Percentiles rank a stretch among this genome's conserved stretches.
Evolutionary conservation across 2,888 invertebrate species (phyloP).

Genomic region (Odontocolon sp.): DNA sequence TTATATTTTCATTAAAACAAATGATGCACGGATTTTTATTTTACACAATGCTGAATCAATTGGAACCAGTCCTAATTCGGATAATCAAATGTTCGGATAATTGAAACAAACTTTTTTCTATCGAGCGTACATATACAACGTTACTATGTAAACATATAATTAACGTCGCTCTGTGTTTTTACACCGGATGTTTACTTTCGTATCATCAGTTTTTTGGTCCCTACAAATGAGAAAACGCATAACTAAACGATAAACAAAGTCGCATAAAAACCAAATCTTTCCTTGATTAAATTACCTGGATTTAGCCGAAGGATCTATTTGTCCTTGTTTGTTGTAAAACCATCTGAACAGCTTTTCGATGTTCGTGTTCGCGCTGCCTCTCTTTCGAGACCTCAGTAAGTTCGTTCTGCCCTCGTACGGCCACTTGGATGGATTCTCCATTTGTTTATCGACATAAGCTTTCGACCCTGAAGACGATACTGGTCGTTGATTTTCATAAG

Average conservation of each 20-base stretch:
- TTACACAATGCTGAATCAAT: no score
- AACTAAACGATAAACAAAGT: background rate
- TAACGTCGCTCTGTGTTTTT: conserved; percentile 6
- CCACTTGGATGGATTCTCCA: background rate
- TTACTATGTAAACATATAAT: no score
- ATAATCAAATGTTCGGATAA: no score
- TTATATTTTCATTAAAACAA: no score
- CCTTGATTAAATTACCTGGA: conserved; percentile 36
- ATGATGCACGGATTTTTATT: no score
- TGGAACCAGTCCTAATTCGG: no score
- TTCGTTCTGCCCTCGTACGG: background rate
- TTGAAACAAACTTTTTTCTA: no score
- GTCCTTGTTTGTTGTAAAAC: conserved; percentile 60
- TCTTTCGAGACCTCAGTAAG: conserved; percentile 43
- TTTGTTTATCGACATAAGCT: background rate
- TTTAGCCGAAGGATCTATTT: background rate
- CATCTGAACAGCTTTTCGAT: conserved; percentile 58
- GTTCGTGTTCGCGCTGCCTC: conserved; percentile 55
- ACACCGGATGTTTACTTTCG: conserved; percentile 32
- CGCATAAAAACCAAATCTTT: background rate
- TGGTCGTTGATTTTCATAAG: background rate
- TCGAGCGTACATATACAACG: no score
- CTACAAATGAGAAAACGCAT: conserved; percentile 36
- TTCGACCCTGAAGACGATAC: background rate
- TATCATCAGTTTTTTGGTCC: conserved; percentile 3